phyloP scores from a whole-genome alignment of 2,888 invertebrate species.

The Hipparchia sbordonii region DNA sequence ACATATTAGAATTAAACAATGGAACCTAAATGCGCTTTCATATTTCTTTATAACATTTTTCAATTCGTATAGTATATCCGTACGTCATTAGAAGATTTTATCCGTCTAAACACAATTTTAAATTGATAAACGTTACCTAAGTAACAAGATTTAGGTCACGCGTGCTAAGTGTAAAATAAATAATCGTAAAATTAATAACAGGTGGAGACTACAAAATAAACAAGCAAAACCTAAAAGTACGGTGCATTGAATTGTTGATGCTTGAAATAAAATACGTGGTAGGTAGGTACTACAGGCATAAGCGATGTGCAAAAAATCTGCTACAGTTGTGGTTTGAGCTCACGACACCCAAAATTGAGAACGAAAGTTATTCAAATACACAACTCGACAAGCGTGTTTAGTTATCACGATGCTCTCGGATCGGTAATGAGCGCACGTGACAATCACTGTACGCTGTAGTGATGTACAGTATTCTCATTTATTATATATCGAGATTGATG shows the following conservation, averaged over 20 bases:
- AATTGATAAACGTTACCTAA: too few relatives aligned
- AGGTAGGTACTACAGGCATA: background rate
- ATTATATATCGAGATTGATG: background rate
- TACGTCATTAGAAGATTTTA: too few relatives aligned
- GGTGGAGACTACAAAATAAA: too few relatives aligned
- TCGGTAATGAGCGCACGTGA: constrained; percentile 42
- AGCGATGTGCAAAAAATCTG: background rate
- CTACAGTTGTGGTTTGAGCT: constrained; percentile 12
- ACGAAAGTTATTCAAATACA: constrained; percentile 26
- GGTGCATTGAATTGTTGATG: background rate
- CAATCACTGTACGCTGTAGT: constrained; percentile 25
- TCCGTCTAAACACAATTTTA: too few relatives aligned
- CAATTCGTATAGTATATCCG: too few relatives aligned
- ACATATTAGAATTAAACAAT: constrained; percentile 22
- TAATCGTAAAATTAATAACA: too few relatives aligned
- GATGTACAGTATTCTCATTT: background rate
- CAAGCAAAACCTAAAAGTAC: background rate
- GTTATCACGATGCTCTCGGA: constrained; percentile 33
- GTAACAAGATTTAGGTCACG: too few relatives aligned
- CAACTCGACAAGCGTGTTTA: constrained; percentile 29
- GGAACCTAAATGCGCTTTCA: constrained; percentile 19
- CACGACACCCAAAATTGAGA: constrained; percentile 17
- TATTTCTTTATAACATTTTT: constrained; percentile 1
- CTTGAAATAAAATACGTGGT: background rate
- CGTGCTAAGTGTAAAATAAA: too few relatives aligned